Conservation (phyloP, 2,888 invertebrate species). For the Chymomyza amoena region DNA sequence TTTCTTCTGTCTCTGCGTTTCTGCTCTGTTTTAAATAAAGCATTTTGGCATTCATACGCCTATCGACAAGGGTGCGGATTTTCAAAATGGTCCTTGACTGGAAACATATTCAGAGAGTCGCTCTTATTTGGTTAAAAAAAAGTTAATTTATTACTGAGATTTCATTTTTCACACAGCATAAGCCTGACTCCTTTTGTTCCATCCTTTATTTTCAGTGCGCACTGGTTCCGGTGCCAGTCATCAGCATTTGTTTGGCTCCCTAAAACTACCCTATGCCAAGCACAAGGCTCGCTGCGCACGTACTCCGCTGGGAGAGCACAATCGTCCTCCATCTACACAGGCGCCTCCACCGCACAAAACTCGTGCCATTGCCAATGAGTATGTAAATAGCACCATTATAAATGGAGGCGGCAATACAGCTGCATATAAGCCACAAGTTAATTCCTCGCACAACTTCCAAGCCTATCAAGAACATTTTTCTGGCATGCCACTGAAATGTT, state of each 20-base stretch:
- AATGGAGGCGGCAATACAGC: slow-evolving; percentile 5
- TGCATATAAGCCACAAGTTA: slow-evolving; percentile 41
- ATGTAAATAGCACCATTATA: slow-evolving; percentile 13
- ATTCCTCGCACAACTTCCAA: slow-evolving; percentile 25
- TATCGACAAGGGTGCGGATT: too few species aligned
- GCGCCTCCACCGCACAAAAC: slow-evolving; percentile 63
- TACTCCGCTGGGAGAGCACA: slow-evolving; percentile 58
- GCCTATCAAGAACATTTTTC: slow-evolving; percentile 37
- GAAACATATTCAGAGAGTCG: too few species aligned
- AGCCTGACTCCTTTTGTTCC: too few species aligned
- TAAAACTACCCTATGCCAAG: slow-evolving; percentile 58
- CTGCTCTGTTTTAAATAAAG: too few species aligned
- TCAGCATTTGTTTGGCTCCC: slow-evolving; percentile 57
- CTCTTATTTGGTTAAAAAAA: too few species aligned
- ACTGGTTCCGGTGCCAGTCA: slow-evolving; percentile 35
- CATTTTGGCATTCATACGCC: too few species aligned
- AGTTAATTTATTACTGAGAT: too few species aligned
- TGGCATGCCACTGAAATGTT: slow-evolving; percentile 17
- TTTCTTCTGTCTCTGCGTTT: too few species aligned
- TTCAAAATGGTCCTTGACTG: too few species aligned
- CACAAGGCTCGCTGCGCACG: slow-evolving; percentile 52
- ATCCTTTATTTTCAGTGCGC: slow-evolving; percentile 46
- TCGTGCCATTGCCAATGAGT: slow-evolving; percentile 59
- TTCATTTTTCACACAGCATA: too few species aligned
- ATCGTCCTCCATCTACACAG: slow-evolving; percentile 44